Evolutionary conservation across 2,888 invertebrate species (phyloP).

Genomic region (Rhamnusium bicolor): DNA sequence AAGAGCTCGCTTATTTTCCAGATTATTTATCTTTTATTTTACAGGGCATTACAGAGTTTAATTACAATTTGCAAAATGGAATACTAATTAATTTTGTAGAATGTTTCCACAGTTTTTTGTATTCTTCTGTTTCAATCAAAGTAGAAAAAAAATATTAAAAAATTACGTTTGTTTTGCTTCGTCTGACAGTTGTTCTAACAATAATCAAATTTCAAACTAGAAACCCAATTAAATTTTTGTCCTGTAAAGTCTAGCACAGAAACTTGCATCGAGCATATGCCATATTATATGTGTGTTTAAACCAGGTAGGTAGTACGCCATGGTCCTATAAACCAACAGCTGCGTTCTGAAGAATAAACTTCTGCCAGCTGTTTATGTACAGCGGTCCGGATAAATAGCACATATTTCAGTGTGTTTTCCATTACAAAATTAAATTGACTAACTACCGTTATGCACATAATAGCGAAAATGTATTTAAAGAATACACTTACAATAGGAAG

Average conservation of each 20-base stretch:
- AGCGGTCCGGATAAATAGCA: constrained; percentile 58
- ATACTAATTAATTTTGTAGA: no score
- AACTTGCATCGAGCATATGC: constrained; percentile 58
- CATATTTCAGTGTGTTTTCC: constrained; percentile 42
- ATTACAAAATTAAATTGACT: constrained; percentile 52
- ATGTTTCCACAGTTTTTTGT: no score
- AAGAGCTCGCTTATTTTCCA: no score
- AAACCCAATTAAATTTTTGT: constrained; percentile 33
- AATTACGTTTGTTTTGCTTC: neutral
- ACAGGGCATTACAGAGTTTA: no score
- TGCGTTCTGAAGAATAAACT: constrained; percentile 71
- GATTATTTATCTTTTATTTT: no score
- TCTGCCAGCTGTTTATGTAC: constrained; percentile 70
- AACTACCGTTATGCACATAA: constrained; percentile 66
- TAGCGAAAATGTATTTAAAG: constrained; percentile 66
- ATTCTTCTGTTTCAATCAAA: no score
- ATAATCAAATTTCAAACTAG: constrained; percentile 31
- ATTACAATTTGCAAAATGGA: no score
- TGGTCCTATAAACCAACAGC: constrained; percentile 67
- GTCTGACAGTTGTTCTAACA: constrained; percentile 4
- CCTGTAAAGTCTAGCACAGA: constrained; percentile 14
- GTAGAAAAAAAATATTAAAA: neutral
- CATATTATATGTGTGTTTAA: constrained; percentile 57
- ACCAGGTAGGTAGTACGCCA: constrained; percentile 67
- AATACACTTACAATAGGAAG: constrained; percentile 60